Percentiles rank a stretch among this genome's conserved stretches.
phyloP scores from a whole-genome alignment of 2,797 vertebrate genomes.

The Balearica regulorum region DNA sequence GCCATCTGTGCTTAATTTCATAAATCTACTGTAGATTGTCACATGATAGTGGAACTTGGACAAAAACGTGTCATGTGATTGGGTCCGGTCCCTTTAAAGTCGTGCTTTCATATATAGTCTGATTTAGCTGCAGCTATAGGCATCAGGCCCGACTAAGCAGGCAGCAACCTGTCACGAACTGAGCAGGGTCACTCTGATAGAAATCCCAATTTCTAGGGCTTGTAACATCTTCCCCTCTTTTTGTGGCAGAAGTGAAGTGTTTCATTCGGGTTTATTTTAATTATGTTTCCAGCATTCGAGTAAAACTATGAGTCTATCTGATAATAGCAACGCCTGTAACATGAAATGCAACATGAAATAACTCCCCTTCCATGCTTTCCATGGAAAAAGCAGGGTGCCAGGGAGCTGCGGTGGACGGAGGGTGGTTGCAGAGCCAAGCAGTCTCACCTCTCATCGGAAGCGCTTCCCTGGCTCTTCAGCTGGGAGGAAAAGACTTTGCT shows the following conservation, averaged over 20 bases:
- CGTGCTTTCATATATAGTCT: slow-evolving; percentile 46
- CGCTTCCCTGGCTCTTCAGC: background rate
- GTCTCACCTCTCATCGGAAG: background rate
- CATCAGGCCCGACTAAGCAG: background rate
- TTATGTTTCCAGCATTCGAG: background rate
- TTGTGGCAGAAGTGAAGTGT: background rate
- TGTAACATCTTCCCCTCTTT: background rate
- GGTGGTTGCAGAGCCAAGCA: background rate
- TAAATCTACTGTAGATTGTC: slow-evolving; percentile 75
- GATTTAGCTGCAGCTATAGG: slow-evolving; percentile 4
- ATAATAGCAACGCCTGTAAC: background rate
- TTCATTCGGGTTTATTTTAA: background rate
- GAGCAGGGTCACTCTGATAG: background rate
- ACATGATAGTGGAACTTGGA: slow-evolving; percentile 75
- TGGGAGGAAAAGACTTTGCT: background rate
- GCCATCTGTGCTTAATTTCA: slow-evolving; percentile 67
- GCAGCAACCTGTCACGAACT: background rate
- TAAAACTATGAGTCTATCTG: background rate
- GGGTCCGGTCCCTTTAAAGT: slow-evolving; percentile 55
- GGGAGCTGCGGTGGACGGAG: background rate
- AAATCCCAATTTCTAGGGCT: background rate
- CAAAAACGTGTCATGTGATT: slow-evolving; percentile 72
- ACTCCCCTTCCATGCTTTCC: background rate
- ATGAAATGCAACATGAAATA: background rate
- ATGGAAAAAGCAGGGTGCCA: background rate